Evolutionary conservation across 2,888 invertebrate species (phyloP), one percentile per base, ranked within the genome.

Genomic region (Melieria omissa): DNA sequence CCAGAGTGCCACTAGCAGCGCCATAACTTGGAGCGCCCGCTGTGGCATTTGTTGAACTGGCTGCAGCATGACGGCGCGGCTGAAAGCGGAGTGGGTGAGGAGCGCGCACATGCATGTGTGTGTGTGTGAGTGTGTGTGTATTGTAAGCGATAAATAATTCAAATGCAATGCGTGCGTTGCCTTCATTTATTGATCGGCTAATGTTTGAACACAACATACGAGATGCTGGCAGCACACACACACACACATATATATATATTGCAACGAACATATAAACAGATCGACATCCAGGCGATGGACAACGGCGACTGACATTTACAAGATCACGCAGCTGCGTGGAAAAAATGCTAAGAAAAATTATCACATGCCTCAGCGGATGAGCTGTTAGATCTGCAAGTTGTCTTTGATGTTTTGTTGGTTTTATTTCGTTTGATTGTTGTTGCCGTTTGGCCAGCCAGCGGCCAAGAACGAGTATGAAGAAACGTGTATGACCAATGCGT

Each of bases 251-350:
- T 16, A 5, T 5, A 14, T 29, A 14, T 14, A 10, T 10, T 29
- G 16, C 0, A 29, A n/a, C 2, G 16, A 29, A 9, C 42, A 16
- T 14, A 46, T 6, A 5, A 14, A n/a, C 41, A 61, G 6, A 45
- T 6, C n/a, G 10, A 29, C 29, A 29, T 29, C 2, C 29, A 29
- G 29, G 29, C 29, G 49, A 47, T 7, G 12, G 6, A 29, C 29
- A 63, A 63, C 63, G 49, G 63, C n/a, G 14, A 47, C 47, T 63
- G 63, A 41, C 47, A 63, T 47, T 63, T 29, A 63, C 63, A 63
- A 47, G 62, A 12, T 29, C n/a, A 63, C 29, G 29, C 12, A 62
- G 9, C n/a, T 29, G 29, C 29, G 29, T 29, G 29, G 29, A 29
- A 29, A 29, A 29, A 29, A 29, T 29, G 2, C 29, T 3, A 29